Evolutionary conservation across 1,140 invertebrate species (phyloP).

Genomic region (Drosophila eugracilis): DNA sequence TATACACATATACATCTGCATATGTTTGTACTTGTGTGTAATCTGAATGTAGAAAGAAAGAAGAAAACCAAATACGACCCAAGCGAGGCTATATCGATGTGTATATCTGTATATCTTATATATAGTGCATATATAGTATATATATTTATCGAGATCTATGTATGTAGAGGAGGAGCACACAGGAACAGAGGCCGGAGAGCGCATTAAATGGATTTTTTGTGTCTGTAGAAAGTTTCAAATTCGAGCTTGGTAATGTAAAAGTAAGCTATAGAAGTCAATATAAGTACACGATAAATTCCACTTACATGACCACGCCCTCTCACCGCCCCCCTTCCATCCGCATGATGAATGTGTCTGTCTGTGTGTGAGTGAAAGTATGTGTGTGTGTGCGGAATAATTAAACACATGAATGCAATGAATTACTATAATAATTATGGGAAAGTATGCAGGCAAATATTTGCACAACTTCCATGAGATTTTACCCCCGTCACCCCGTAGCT

Average conservation of each 20-base stretch:
- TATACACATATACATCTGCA: slow-evolving; percentile 15
- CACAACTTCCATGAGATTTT: slow-evolving; percentile 46
- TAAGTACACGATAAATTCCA: slow-evolving; percentile 56
- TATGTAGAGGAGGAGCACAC: neutral
- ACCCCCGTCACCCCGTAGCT: slow-evolving; percentile 2
- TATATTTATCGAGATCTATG: slow-evolving; percentile 10
- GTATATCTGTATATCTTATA: slow-evolving; percentile 18
- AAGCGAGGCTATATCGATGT: slow-evolving; percentile 28
- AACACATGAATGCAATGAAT: slow-evolving; percentile 55
- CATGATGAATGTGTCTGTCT: slow-evolving; percentile 12
- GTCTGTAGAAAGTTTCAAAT: slow-evolving; percentile 82
- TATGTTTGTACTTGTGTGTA: slow-evolving; percentile 44
- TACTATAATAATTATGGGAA: slow-evolving; percentile 52
- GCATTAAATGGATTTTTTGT: slow-evolving; percentile 70
- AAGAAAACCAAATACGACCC: slow-evolving; percentile 17
- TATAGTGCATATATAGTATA: slow-evolving; percentile 17
- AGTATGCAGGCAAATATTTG: slow-evolving; percentile 67
- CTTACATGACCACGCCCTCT: slow-evolving; percentile 40
- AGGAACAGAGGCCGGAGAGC: slow-evolving; percentile 9
- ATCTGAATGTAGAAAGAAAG: slow-evolving; percentile 34
- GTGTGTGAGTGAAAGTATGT: neutral
- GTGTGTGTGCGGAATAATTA: slow-evolving; percentile 43
- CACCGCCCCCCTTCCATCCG: neutral
- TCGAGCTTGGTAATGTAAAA: slow-evolving; percentile 81
- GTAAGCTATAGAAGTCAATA: slow-evolving; percentile 67